phyloP scores from a whole-genome alignment of 2,113 vertebrate genomes.

The Clinocottus analis region DNA sequence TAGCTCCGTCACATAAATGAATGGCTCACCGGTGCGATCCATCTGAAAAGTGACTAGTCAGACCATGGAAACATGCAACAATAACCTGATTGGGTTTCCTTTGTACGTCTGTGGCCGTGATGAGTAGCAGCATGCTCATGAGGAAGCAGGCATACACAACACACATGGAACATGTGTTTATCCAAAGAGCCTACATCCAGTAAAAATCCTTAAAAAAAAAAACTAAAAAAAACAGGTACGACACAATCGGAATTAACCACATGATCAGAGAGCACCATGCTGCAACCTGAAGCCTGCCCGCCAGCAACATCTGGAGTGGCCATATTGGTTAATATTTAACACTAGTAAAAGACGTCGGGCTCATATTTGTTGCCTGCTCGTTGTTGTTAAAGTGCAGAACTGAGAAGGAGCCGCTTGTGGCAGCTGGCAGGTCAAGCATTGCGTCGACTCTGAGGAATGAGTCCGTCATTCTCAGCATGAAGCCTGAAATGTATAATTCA shows the following conservation, averaged over 20 bases:
- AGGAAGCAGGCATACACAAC: slow-evolving; percentile 14
- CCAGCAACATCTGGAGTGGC: background rate
- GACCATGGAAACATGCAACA: too few relatives aligned
- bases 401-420: too few relatives aligned
- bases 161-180: background rate
- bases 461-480: background rate
- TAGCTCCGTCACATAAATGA: background rate
- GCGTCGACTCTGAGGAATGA: background rate
- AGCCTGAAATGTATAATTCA: slow-evolving; percentile 34
- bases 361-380: too few relatives aligned
- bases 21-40: background rate
- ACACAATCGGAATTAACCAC: slow-evolving; percentile 14
- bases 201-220: background rate
- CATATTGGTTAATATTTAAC: background rate
- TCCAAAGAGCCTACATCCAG: background rate
- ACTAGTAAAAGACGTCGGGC: slow-evolving; percentile 3
- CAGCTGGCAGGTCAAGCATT: too few relatives aligned
- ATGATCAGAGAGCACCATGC: too few relatives aligned
- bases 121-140: background rate
- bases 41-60: too few relatives aligned
- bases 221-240: background rate
- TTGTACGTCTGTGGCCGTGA: slow-evolving; percentile 36
- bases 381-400: too few relatives aligned
- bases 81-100: too few relatives aligned
- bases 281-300: slow-evolving; percentile 5